Evolutionary conservation across 1,140 invertebrate genomes (phyloP), one percentile per base, ranked within the genome.

Genomic region (Panagrolaimus sp.): DNA sequence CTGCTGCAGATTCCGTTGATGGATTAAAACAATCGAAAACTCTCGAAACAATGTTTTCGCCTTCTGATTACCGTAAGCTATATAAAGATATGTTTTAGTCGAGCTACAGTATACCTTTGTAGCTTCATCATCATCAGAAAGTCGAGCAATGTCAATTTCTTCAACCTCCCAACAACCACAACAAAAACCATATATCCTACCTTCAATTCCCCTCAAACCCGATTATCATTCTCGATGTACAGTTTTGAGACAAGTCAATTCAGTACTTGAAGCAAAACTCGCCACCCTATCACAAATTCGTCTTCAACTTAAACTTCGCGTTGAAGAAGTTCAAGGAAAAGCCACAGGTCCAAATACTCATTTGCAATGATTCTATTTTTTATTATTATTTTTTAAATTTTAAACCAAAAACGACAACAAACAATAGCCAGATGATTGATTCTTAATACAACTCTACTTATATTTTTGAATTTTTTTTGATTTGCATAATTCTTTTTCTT

Each of bases 291-390:
- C 63, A 32, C 63, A 64, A 64, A 28, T 64, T 28, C 28, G 43
- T 3, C 38, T 64, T 43, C 63, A 64, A 38, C 63, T 64, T 0
- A 17, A 43, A 64, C 63, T 64, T n/a, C 63, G 63, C 12, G n/a
- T 43, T 43, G 63, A 64, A 64, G 63, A 64, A 64, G 52, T 58
- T 26, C 52, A 58, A 58, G 52, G 52, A 21, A 58, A 58, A 58
- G 5, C 52, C 21, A 26, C 52, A 21, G 52, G 52, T 21, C 52
- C 52, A 28, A 58, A 58, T 28, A 38, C 32, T 38, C 52, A 58
- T 58, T 28, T 58, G 52, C 52, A 58, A 58, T 58, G 52, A 58
- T 21, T 21, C 14, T 52, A 52, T n/a, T 52, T 52, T 21, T 15
- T 7, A 12, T 21, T 26, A 4, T 38, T 4, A 38, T 7, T 38